Evolutionary conservation across 2,113 vertebrate species (phyloP).

Genomic region (Crotalus viridis): DNA sequence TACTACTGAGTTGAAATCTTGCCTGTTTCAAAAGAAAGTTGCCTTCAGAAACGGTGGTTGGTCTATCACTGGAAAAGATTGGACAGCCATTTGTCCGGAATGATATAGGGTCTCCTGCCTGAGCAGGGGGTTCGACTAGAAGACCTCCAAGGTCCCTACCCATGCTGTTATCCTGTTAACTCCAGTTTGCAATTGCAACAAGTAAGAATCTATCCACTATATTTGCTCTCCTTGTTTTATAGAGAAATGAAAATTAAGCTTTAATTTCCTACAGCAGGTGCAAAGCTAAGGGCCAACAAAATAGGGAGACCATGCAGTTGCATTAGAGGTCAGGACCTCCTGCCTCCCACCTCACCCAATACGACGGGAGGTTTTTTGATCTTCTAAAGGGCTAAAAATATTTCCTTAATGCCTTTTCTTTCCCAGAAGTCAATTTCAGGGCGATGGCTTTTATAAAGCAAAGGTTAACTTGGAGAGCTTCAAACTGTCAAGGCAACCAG

Average conservation of each 20-base stretch:
- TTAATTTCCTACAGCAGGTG: not conserved
- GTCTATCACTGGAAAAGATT: not conserved
- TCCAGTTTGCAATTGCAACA: not conserved
- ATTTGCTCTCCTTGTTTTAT: not conserved
- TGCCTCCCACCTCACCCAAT: not conserved
- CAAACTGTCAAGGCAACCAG: not conserved
- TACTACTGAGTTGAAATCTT: not conserved
- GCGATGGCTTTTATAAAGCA: not conserved
- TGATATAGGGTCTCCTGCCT: too few species aligned
- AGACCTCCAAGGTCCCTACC: not conserved
- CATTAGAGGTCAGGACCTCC: not conserved
- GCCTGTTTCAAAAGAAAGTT: not conserved
- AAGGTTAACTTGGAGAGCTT: slow-evolving; percentile 4
- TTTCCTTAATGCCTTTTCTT: not conserved
- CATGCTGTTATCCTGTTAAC: not conserved
- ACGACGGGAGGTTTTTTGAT: not conserved
- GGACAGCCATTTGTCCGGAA: not conserved
- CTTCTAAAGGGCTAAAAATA: not conserved
- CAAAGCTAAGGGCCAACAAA: not conserved
- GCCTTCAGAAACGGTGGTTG: not conserved
- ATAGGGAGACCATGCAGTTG: not conserved
- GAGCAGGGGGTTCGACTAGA: not conserved
- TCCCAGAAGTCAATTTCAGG: slow-evolving; percentile 1
- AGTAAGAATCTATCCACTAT: not conserved
- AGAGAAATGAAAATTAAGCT: not conserved